Evolutionary conservation across 2,797 vertebrate species (phyloP).

Genomic region (Lindbergichthys nudifrons): DNA sequence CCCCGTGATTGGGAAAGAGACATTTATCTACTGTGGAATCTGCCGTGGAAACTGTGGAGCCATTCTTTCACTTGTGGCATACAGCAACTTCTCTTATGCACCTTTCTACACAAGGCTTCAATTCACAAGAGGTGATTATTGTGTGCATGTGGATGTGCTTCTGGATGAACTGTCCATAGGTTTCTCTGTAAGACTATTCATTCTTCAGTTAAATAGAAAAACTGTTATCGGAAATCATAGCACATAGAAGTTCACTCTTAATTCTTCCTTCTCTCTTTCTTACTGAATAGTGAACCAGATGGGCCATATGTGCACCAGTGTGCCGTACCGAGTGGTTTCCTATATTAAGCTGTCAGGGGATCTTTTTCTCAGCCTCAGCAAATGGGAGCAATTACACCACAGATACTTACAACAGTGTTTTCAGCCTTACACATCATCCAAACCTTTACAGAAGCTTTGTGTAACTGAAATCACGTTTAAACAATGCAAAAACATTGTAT

Average conservation of each 20-base stretch:
- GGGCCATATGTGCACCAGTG: slow-evolving; percentile 52
- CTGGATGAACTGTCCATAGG: slow-evolving; percentile 13
- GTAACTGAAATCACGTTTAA: slow-evolving; percentile 50
- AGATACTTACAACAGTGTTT: slow-evolving; percentile 77
- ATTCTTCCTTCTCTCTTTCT: slow-evolving; percentile 13
- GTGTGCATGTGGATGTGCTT: slow-evolving; percentile 22
- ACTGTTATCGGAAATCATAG: slow-evolving; percentile 18
- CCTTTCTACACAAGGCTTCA: slow-evolving; percentile 45
- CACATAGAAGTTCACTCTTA: slow-evolving; percentile 28
- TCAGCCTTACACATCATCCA: slow-evolving; percentile 78
- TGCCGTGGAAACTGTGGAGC: slow-evolving; percentile 65
- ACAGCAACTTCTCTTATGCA: slow-evolving; percentile 66
- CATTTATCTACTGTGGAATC: slow-evolving; percentile 78
- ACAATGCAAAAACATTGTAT: slow-evolving; percentile 41
- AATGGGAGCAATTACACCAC: slow-evolving; percentile 82
- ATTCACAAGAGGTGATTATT: slow-evolving; percentile 58
- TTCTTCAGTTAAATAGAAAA: slow-evolving; percentile 15
- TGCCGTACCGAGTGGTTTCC: slow-evolving; percentile 45
- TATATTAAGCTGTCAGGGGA: slow-evolving; percentile 69
- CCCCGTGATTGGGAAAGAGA: slow-evolving; percentile 64
- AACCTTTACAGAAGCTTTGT: slow-evolving; percentile 71
- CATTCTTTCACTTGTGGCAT: slow-evolving; percentile 60
- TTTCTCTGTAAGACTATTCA: slow-evolving; percentile 13
- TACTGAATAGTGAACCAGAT: slow-evolving; percentile 54
- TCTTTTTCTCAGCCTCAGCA: slow-evolving; percentile 65